Conservation (phyloP, 2,797 vertebrate species). For the Girardinus metallicus region DNA sequence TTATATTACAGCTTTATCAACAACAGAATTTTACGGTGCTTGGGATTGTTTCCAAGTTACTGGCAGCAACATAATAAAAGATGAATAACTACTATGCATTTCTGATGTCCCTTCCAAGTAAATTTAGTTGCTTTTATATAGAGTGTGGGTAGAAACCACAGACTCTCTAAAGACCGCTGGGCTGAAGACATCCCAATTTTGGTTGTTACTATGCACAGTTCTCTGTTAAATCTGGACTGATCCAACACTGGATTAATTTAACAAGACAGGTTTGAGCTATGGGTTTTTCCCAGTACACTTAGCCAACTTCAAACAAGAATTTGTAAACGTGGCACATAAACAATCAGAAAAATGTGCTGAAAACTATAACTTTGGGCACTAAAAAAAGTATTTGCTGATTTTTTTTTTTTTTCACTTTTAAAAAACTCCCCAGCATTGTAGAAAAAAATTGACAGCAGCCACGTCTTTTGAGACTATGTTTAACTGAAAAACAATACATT, state of each 20-base stretch:
- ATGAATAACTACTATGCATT: neutral
- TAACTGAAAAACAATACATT: neutral
- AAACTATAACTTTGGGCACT: neutral
- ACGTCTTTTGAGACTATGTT: neutral
- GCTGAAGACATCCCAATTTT: neutral
- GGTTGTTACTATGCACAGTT: neutral
- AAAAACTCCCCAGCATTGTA: neutral
- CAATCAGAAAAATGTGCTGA: neutral
- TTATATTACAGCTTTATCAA: neutral
- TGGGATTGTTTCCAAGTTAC: neutral
- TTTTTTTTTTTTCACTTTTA: neutral
- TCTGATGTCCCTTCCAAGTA: neutral
- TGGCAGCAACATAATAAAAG: neutral
- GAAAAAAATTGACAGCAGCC: neutral
- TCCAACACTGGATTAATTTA: neutral
- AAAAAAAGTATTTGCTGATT: neutral
- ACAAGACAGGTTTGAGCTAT: neutral
- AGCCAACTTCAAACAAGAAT: neutral
- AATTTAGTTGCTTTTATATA: neutral
- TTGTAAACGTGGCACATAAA: neutral
- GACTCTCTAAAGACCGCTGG: neutral
- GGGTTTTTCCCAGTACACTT: neutral
- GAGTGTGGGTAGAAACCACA: neutral
- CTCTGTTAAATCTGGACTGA: neutral
- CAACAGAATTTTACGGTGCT: neutral